These are phyloP conservation scores for Micoletzkya japonica DNA, from an alignment of 2,888 invertebrate genomes.

Conservation along the genomic window DNA sequence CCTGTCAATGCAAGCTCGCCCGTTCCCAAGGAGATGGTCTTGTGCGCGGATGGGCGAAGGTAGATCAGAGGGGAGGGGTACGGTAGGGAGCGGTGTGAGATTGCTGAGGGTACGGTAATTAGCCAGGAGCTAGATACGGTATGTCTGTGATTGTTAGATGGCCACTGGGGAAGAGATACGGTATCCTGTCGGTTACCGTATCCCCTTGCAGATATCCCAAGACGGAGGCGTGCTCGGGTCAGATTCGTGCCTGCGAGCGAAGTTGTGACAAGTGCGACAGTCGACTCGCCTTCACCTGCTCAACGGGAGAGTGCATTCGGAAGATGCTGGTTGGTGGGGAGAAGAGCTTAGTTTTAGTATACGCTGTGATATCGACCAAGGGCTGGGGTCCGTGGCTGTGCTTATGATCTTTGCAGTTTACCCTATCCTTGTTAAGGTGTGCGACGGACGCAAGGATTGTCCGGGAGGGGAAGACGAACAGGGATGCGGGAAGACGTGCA, in stretches of 20 bases:
- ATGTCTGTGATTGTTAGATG: neutral
- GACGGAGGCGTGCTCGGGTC: slow-evolving; percentile 49
- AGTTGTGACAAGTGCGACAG: slow-evolving; percentile 41
- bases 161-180: neutral
- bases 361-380: neutral
- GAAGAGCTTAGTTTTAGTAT: neutral
- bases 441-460: slow-evolving; percentile 51
- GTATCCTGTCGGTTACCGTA: neutral
- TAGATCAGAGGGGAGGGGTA: slow-evolving; percentile 1
- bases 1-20: neutral
- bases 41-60: slow-evolving; percentile 31
- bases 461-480: slow-evolving; percentile 46
- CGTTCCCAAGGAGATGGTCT: slow-evolving; percentile 25
- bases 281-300: slow-evolving; percentile 43
- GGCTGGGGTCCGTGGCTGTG: neutral
- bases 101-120: neutral
- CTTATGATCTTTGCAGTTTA: neutral
- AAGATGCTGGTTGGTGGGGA: slow-evolving; percentile 30
- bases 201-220: slow-evolving; percentile 33
- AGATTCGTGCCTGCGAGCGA: slow-evolving; percentile 33
- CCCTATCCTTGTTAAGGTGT: slow-evolving; percentile 40
- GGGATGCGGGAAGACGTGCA: slow-evolving; percentile 38
- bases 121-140: neutral
- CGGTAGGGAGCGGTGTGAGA: slow-evolving; percentile 30
- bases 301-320: slow-evolving; percentile 39